Percentiles rank a stretch among this genome's conserved stretches.
Conservation (phyloP, 2,113 vertebrate species). For the Notarius lentiginosus region DNA sequence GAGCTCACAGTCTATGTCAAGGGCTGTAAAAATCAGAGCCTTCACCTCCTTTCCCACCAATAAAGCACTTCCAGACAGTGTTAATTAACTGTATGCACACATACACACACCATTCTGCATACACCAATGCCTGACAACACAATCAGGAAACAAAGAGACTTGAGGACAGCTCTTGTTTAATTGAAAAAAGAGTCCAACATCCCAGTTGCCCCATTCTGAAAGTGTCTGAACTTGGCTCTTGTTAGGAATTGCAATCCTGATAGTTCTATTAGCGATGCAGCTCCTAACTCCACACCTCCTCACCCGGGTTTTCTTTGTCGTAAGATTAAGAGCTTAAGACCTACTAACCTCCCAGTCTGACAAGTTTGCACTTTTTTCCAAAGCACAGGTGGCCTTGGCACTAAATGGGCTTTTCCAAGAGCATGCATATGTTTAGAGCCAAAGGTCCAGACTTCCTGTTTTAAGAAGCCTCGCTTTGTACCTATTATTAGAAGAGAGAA, state of each 20-base stretch:
- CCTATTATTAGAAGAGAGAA: slow-evolving; percentile 29
- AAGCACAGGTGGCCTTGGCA: slow-evolving; percentile 50
- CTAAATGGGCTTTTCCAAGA: slow-evolving; percentile 39
- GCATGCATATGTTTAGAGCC: slow-evolving; percentile 25
- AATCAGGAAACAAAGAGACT: slow-evolving; percentile 33
- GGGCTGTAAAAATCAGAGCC: slow-evolving; percentile 55
- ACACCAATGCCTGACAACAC: slow-evolving; percentile 16
- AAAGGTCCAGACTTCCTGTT: slow-evolving; percentile 33
- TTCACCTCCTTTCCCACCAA: slow-evolving; percentile 34
- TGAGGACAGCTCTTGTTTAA: slow-evolving; percentile 34
- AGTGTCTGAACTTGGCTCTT: slow-evolving; percentile 60
- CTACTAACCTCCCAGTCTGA: slow-evolving; percentile 49
- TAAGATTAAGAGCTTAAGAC: slow-evolving; percentile 59
- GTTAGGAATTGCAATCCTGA: slow-evolving; percentile 59
- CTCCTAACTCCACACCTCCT: slow-evolving; percentile 45
- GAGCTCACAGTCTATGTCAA: slow-evolving; percentile 60
- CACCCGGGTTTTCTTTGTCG: slow-evolving; percentile 50
- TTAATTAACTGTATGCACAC: slow-evolving; percentile 41
- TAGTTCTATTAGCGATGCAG: slow-evolving; percentile 59
- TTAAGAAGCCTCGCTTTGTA: slow-evolving; percentile 26
- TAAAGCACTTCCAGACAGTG: slow-evolving; percentile 42
- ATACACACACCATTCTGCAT: slow-evolving; percentile 24
- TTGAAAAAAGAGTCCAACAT: slow-evolving; percentile 53
- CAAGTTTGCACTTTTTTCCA: slow-evolving; percentile 53
- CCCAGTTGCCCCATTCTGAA: slow-evolving; percentile 49